Conservation (phyloP, 2,888 invertebrate genomes). For the Drosophila demipolita region DNA sequence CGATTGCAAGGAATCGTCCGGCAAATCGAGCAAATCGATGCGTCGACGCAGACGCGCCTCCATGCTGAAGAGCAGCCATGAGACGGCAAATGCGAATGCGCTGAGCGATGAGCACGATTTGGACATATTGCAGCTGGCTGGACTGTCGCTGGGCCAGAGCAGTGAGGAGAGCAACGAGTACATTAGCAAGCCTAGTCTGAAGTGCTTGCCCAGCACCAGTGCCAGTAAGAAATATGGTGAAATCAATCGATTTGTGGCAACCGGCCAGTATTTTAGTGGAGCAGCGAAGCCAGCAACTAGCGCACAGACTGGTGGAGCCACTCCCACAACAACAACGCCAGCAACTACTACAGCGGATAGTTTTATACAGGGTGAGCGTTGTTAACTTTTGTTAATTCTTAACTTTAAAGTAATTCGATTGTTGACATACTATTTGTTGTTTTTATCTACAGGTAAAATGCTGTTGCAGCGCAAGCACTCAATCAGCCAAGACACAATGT, state of each 20-base stretch:
- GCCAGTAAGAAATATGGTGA: constrained; percentile 84
- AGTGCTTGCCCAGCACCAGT: constrained; percentile 80
- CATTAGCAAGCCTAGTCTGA: constrained; percentile 82
- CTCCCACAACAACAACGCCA: neutral
- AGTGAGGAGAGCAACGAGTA: constrained; percentile 85
- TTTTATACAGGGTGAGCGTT: constrained; percentile 45
- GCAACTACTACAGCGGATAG: constrained; percentile 33
- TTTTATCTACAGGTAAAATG: constrained; percentile 60
- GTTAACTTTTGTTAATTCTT: neutral
- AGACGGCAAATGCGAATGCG: constrained; percentile 85
- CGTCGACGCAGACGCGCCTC: constrained; percentile 81
- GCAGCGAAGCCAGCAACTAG: constrained; percentile 44
- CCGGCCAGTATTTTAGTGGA: constrained; percentile 83
- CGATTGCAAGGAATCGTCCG: constrained; percentile 80
- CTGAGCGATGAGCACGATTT: constrained; percentile 85
- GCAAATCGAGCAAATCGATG: constrained; percentile 78
- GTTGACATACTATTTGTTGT: neutral
- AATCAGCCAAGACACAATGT: constrained; percentile 45
- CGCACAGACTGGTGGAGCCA: constrained; percentile 4
- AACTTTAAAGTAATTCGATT: neutral
- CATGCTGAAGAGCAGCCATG: constrained; percentile 59
- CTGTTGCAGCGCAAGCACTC: constrained; percentile 76
- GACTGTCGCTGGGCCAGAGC: constrained; percentile 87
- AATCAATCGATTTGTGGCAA: constrained; percentile 85
- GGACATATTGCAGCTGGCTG: constrained; percentile 87